Percentiles rank a stretch among this genome's conserved stretches.
Evolutionary conservation across 1,140 invertebrate species (phyloP).

Genomic region (Papilio dardanus): DNA sequence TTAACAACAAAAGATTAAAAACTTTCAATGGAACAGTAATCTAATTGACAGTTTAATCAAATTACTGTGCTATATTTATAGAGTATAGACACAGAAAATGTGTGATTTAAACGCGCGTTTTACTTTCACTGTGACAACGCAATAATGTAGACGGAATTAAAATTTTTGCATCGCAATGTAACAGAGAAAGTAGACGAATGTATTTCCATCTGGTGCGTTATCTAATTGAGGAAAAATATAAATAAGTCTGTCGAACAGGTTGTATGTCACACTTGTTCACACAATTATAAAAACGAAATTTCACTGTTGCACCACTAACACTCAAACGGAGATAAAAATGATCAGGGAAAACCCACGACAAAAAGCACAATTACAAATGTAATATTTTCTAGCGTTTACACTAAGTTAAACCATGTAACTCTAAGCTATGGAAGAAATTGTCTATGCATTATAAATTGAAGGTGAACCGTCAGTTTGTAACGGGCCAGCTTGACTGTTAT

Average conservation of each 20-base stretch:
- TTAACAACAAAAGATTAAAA: not conserved
- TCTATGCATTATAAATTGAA: not conserved
- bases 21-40: not conserved
- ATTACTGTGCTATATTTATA: not conserved
- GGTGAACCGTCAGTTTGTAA: not conserved
- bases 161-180: constrained; percentile 14
- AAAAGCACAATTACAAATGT: not conserved
- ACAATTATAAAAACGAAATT: too few species aligned
- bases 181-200: constrained; percentile 5
- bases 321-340: too few species aligned
- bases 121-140: constrained; percentile 20
- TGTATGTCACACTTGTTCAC: not conserved
- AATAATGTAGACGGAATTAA: constrained; percentile 22
- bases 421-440: not conserved
- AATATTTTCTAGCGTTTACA: not conserved
- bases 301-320: too few species aligned
- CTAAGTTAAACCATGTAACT: not conserved
- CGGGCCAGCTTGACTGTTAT: not conserved
- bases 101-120: not conserved
- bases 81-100: not conserved
- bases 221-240: constrained; percentile 6
- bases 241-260: not conserved
- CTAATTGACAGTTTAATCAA: constrained; percentile 9
- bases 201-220: not conserved
- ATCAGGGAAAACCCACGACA: too few species aligned